Evolutionary conservation across 2,888 invertebrate genomes (phyloP), one percentile per base, ranked within the genome.

Genomic region (Dorcus parallelipipedus): DNA sequence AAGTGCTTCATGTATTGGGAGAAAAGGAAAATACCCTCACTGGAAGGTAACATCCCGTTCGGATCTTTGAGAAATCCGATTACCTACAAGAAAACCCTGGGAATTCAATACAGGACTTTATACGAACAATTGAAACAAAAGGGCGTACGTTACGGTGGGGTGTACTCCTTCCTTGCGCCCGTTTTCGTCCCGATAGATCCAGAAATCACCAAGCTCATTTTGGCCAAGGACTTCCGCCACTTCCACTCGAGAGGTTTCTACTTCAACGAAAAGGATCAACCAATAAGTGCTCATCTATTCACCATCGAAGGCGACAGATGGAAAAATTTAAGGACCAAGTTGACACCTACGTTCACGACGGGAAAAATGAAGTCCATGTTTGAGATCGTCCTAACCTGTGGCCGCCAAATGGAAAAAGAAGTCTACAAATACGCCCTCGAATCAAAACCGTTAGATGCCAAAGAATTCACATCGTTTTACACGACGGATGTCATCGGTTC

Each of bases 331-430:
- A 49, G 59, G 26, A n/a, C 49, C 9, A 56, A 51, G 43, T 49
- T 50, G 38, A 43, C 59, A 5, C 53, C 53, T 2, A 50, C 53
- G 5, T 60, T 88, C 66, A 82, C 87, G 0, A 80, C 85, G 0
- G 84, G 83, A 4, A 86, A 86, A 71, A 73, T 88, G 47, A 86
- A 84, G 69, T 78, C 74, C 0, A 84, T 87, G 83, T 85, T 83
- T 64, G 39, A 54, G 77, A 77, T 0, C 7, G 9, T 62, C 10
- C 4, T 9, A 39, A 42, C 3, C 53, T 62, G 49, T 17, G 43
- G 20, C 1, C 9, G 41, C 9, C 41, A 48, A 2, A 43, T 53
- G 10, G 14, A 9, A 8, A 39, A 56, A n/a, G 23, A 38, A 8
- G 20, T 59, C n/a, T 40, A 48, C 10, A 40, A 59, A 3, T n/a